Evolutionary conservation across 2,113 vertebrate species (phyloP).

Genomic region (Cyrtonyx montezumae): DNA sequence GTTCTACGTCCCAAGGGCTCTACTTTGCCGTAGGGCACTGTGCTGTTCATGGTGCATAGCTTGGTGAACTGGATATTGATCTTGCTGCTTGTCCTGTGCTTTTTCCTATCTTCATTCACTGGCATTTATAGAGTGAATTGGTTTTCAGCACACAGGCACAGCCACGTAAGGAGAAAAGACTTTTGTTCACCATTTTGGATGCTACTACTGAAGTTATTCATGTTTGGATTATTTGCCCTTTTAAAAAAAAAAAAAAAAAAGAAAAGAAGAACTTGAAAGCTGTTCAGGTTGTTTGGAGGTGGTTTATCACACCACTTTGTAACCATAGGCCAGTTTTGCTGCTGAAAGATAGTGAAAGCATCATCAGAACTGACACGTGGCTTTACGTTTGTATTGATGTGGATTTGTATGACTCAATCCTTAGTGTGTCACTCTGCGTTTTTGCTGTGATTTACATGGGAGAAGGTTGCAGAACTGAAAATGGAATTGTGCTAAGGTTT

Average conservation of each 20-base stretch:
- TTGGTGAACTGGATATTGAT: neutral
- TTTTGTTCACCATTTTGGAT: neutral
- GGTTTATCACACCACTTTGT: neutral
- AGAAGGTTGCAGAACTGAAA: neutral
- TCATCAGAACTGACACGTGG: neutral
- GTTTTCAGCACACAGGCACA: fast-evolving
- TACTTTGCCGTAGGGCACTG: neutral
- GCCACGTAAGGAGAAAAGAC: fast-evolving
- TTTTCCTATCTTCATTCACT: neutral
- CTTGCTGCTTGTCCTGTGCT: fast-evolving
- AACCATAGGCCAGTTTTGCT: fast-evolving
- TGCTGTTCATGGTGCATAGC: neutral
- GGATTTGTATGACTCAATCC: neutral
- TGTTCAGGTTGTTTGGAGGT: neutral
- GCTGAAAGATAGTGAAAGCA: neutral
- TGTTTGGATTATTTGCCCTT: neutral
- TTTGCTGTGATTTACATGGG: neutral
- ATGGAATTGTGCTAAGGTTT: neutral
- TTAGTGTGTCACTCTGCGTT: fast-evolving
- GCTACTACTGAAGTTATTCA: neutral
- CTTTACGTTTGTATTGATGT: fast-evolving
- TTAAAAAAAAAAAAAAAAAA: neutral
- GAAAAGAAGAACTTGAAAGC: neutral
- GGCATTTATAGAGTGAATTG: no score
- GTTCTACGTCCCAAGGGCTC: neutral